These are phyloP conservation scores for Andrena minutula DNA, from an alignment of 2,888 invertebrate genomes.

Conservation along the genomic window DNA sequence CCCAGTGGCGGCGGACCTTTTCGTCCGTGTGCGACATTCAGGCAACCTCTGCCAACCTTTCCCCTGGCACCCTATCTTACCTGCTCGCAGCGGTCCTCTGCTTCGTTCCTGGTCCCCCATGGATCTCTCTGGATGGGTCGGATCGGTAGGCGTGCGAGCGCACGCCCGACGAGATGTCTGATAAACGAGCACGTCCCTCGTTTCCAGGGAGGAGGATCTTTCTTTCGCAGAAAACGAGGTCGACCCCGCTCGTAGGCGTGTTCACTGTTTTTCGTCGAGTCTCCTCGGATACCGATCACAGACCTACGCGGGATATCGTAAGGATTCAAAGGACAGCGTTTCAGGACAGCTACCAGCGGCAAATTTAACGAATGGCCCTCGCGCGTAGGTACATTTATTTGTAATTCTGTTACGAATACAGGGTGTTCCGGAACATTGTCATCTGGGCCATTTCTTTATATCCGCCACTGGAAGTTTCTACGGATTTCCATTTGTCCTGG, in stretches of 20 bases:
- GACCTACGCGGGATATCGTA: neutral
- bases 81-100: constrained; percentile 15
- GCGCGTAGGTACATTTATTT: no score
- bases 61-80: neutral
- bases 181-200: constrained; percentile 83
- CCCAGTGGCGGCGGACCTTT: constrained; percentile 71
- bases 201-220: constrained; percentile 75
- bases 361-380: no score
- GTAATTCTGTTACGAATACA: no score
- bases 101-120: constrained; percentile 28
- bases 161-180: constrained; percentile 78
- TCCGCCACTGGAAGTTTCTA: no score
- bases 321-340: neutral
- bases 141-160: constrained; percentile 79
- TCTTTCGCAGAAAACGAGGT: constrained; percentile 78
- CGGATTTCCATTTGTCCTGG: no score
- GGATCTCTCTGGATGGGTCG: constrained; percentile 44
- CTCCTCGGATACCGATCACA: neutral
- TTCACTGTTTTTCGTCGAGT: constrained; percentile 66
- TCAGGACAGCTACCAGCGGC: no score
- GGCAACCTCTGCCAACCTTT: constrained; percentile 11
- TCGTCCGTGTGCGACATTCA: constrained; percentile 68
- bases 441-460: no score
- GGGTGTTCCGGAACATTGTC: no score
- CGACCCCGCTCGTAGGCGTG: constrained; percentile 77